These are phyloP conservation scores for Resseliella maxima DNA, from an alignment of 2,888 invertebrate species.

Conservation along the genomic window DNA sequence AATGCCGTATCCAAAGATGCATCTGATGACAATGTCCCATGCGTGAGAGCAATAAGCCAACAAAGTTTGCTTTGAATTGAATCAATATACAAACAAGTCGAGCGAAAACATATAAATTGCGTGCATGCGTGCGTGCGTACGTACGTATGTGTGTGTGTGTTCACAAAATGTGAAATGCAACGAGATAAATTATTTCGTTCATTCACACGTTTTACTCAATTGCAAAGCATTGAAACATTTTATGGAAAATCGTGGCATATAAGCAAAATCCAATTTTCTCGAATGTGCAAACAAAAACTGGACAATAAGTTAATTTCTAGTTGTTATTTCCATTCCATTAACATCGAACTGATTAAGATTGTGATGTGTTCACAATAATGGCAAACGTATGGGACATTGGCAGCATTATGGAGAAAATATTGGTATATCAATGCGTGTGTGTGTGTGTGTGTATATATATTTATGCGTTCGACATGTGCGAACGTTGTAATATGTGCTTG, in stretches of 20 bases:
- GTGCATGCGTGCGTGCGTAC: neutral
- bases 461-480: conserved; percentile 4
- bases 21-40: neutral
- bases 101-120: neutral
- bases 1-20: neutral
- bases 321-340: conserved; percentile 53
- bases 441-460: neutral
- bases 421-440: neutral
- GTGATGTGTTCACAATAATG: conserved; percentile 12
- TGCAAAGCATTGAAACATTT: neutral
- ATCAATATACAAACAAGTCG: neutral
- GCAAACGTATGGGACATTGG: neutral
- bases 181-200: neutral
- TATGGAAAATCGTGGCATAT: neutral
- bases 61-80: neutral
- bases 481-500: conserved; percentile 36
- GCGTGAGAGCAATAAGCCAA: conserved; percentile 30
- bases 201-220: neutral
- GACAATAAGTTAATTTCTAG: conserved; percentile 42
- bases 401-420: neutral
- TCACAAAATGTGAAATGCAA: neutral
- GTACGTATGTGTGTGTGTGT: no score
- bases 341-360: conserved; percentile 53
- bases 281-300: conserved; percentile 23
- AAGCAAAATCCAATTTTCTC: conserved; percentile 36